These are phyloP conservation scores for Cuculus canorus DNA, from an alignment of 2,797 vertebrate species.

Conservation along the genomic window DNA sequence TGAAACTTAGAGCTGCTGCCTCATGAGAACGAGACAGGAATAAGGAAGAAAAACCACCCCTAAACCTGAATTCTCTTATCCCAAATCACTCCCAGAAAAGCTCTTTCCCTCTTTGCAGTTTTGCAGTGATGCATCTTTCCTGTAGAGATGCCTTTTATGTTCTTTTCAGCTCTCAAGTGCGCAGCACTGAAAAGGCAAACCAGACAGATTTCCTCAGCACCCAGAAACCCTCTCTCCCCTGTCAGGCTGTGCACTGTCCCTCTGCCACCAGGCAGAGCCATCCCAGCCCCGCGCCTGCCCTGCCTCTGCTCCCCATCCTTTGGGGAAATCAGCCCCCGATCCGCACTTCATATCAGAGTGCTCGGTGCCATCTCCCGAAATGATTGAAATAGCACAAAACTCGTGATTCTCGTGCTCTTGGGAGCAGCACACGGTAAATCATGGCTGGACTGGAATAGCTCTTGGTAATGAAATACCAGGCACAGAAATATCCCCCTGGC, in stretches of 20 bases:
- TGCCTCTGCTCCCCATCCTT: background rate
- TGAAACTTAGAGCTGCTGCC: background rate
- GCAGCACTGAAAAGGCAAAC: background rate
- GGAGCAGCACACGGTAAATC: background rate
- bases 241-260: background rate
- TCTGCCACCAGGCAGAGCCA: fast-evolving
- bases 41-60: background rate
- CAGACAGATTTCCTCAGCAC: background rate
- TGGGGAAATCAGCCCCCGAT: background rate
- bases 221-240: background rate
- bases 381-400: background rate
- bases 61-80: background rate
- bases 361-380: background rate
- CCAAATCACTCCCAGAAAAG: background rate
- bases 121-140: background rate
- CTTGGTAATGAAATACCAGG: background rate
- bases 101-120: background rate
- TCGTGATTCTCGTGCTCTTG: background rate
- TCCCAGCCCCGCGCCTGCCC: background rate
- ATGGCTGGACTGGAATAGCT: background rate
- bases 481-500: background rate
- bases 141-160: fast-evolving
- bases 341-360: fast-evolving
- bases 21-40: background rate
- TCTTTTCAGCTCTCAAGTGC: background rate